Evolutionary conservation across 1,140 invertebrate species (phyloP), one percentile per base, ranked within the genome.

Genomic region (Euschistus heros): DNA sequence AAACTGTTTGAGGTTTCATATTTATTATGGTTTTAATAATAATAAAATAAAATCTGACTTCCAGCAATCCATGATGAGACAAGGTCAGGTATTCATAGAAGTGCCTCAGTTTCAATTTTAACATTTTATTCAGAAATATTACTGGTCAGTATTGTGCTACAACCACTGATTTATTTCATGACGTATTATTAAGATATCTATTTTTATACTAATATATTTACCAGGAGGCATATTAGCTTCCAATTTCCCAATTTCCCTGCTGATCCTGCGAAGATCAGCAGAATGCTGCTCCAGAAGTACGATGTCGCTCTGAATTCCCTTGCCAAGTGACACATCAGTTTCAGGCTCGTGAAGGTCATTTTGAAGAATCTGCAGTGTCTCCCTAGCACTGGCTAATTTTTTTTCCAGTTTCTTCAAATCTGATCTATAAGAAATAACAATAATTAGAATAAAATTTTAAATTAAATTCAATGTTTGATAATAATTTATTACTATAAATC

Each of bases 201-300:
- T 47, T n/a, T 47, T 13, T n/a, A 44, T 47, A 47, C 4, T 3
- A n/a, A 18, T 14, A 54, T n/a, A 57, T 24, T 24, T 70, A 75
- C 73, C 71, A 75, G 73, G 70, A n/a, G 67, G 42, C 63, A 82
- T 68, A 67, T 75, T 76, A 18, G 44, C 69, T 70, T 80, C 75
- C 33, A 81, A 68, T 46, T 73, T 69, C 61, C 75, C 72, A 24
- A 83, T 73, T 47, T 74, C 71, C 52, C 71, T 67, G 10, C 78
- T 74, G 14, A 78, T 50, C 47, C 71, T 71, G 18, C 76, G 74
- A 8, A 82, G 73, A 69, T 89, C 86, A 47, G 80, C 76, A 0
- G 80, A 74, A 62, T 77, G 80, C 66, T 82, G 80, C 73, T 88
- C 86, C 63, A 87, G 77, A 4, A 86, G 70, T 3, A 80, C 79